Evolutionary conservation across 2,797 vertebrate genomes (phyloP).

Genomic region (Spheniscus humboldti): DNA sequence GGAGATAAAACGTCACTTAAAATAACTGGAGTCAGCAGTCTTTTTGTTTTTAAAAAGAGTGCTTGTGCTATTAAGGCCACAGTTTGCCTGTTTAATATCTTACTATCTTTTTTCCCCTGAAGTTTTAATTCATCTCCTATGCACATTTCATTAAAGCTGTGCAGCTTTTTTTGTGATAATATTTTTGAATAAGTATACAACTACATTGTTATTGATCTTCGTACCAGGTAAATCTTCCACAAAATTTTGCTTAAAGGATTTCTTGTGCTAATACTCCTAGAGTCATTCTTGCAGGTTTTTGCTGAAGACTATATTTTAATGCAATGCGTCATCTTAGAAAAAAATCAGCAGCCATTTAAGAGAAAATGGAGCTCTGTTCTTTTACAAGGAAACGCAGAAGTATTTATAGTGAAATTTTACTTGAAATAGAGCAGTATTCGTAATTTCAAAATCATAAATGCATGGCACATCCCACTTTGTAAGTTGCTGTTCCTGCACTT

Average conservation of each 20-base stretch:
- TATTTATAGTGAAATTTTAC: conserved; percentile 29
- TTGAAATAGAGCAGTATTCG: background rate
- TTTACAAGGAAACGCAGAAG: background rate
- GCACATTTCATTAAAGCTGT: background rate
- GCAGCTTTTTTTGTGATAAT: background rate
- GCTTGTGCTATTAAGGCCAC: background rate
- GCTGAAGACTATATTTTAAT: background rate
- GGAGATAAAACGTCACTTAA: background rate
- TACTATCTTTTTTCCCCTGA: background rate
- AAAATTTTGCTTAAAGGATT: background rate
- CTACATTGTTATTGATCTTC: background rate
- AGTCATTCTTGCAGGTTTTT: background rate
- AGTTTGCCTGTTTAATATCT: background rate
- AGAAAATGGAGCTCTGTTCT: background rate
- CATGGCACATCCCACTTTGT: background rate
- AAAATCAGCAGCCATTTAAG: background rate
- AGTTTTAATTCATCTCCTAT: background rate
- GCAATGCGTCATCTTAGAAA: background rate
- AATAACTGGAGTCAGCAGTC: background rate
- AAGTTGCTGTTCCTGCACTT: background rate
- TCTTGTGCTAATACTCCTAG: background rate
- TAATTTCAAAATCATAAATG: background rate
- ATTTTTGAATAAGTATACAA: background rate
- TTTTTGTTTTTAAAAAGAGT: background rate
- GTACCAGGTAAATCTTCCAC: background rate